These are phyloP conservation scores for Perca flavescens DNA, from an alignment of 2,113 vertebrate species.

Conservation along the genomic window DNA sequence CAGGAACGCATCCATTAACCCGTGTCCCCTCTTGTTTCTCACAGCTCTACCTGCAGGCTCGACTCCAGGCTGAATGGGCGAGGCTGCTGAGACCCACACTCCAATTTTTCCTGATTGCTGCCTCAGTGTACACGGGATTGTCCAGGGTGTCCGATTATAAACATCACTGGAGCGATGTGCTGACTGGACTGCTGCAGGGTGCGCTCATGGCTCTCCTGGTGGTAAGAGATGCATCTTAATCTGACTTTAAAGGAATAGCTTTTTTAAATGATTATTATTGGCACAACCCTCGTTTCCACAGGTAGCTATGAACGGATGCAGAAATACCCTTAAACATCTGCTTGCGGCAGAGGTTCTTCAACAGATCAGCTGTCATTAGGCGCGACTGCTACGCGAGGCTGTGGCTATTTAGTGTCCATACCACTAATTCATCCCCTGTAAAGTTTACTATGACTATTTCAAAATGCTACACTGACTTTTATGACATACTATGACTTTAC, in stretches of 20 bases:
- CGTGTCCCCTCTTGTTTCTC: not conserved
- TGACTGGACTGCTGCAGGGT: conserved; percentile 93
- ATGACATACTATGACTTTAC: too few relatives aligned
- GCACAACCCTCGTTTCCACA: not conserved
- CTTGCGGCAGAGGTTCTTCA: too few relatives aligned
- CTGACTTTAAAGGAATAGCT: not conserved
- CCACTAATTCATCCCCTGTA: too few relatives aligned
- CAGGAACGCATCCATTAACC: not conserved
- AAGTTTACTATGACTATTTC: too few relatives aligned
- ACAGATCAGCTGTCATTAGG: too few relatives aligned
- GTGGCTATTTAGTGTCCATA: too few relatives aligned
- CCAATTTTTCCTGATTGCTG: conserved; percentile 93
- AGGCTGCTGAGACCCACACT: conserved; percentile 92
- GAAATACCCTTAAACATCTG: not conserved
- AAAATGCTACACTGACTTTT: too few relatives aligned
- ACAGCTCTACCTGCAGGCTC: conserved; percentile 96
- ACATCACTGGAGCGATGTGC: conserved; percentile 98
- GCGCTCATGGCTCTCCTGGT: conserved; percentile 91
- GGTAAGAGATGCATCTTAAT: conserved; percentile 82
- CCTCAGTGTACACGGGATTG: conserved; percentile 93
- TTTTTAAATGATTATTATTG: not conserved
- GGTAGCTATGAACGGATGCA: not conserved
- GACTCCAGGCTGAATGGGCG: conserved; percentile 92
- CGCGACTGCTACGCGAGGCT: too few relatives aligned
- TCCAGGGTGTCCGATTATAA: conserved; percentile 97